phyloP scores from a whole-genome alignment of 2,888 invertebrate species.

The Stegana nigrithorax region DNA sequence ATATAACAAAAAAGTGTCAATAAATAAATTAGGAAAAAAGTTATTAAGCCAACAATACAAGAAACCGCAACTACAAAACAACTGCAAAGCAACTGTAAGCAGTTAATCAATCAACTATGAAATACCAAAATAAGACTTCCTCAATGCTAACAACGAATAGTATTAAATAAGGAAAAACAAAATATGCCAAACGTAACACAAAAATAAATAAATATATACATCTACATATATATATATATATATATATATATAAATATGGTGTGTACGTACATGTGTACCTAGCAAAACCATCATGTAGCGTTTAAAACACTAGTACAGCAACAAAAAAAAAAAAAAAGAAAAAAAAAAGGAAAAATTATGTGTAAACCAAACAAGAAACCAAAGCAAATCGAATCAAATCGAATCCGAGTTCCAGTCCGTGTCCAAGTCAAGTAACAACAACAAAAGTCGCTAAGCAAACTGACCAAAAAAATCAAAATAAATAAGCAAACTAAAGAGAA shows the following conservation, averaged over 20 bases:
- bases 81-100: background rate
- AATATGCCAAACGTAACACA: background rate
- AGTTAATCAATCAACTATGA: background rate
- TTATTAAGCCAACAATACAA: background rate
- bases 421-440: background rate
- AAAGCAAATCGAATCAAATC: background rate
- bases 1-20: background rate
- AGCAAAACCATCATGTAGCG: no score
- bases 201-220: no score
- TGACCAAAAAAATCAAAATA: background rate
- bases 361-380: background rate
- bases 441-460: background rate
- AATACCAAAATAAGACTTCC: slow-evolving; percentile 6
- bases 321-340: background rate
- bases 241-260: no score
- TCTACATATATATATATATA: no score
- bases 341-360: background rate
- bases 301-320: no score
- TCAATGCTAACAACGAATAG: background rate
- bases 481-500: slow-evolving; percentile 19
- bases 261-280: no score
- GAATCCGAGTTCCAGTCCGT: no score
- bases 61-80: background rate
- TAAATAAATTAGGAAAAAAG: background rate
- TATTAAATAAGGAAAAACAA: background rate